These are phyloP conservation scores for Cydia fagiglandana DNA, from an alignment of 1,140 invertebrate species.

Conservation along the genomic window DNA sequence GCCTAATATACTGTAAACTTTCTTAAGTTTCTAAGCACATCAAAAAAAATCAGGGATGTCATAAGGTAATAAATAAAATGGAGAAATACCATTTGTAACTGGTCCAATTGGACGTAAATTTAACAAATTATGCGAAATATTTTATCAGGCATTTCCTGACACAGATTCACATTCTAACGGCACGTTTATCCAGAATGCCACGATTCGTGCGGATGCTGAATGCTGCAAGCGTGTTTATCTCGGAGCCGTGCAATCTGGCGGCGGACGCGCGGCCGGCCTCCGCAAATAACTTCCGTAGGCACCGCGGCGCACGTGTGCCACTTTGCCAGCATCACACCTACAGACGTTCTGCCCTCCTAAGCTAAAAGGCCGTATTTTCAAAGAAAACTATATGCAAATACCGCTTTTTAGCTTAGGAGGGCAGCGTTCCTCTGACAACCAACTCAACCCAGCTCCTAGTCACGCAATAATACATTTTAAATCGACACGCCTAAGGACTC, in stretches of 20 bases:
- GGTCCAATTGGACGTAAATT: too few species aligned
- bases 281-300: slow-evolving; percentile 60
- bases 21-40: too few species aligned
- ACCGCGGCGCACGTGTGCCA: slow-evolving; percentile 40
- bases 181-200: not conserved
- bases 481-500: not conserved
- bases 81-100: too few species aligned
- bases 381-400: too few species aligned
- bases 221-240: slow-evolving; percentile 17
- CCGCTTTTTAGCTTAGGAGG: too few species aligned
- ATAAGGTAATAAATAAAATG: too few species aligned
- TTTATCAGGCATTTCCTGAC: not conserved
- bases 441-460: not conserved
- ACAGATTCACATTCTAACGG: not conserved
- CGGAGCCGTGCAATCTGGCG: slow-evolving; percentile 46
- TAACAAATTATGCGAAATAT: not conserved
- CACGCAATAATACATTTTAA: not conserved
- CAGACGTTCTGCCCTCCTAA: too few species aligned
- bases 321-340: slow-evolving; percentile 31
- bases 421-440: slow-evolving; percentile 1
- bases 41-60: too few species aligned
- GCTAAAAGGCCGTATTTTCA: too few species aligned
- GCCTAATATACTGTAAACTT: too few species aligned
- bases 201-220: not conserved
- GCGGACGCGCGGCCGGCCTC: slow-evolving; percentile 50